phyloP scores from a whole-genome alignment of 2,888 invertebrate genomes.

The Drosophila dives region DNA sequence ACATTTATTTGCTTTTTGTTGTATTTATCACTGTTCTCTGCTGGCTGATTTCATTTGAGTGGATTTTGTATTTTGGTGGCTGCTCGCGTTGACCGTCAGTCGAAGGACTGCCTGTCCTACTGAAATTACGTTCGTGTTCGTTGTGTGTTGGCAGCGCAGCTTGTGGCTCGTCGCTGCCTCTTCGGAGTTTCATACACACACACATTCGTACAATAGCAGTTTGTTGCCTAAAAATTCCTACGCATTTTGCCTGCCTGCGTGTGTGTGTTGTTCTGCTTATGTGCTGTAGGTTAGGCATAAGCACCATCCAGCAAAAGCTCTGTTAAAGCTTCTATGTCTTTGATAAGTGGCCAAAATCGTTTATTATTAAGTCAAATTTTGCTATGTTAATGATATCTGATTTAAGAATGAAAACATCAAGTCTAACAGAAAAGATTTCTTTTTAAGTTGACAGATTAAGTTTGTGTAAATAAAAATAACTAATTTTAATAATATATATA shows the following conservation, averaged over 20 bases:
- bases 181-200: conserved; percentile 59
- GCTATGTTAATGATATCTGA: background rate
- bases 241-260: conserved; percentile 52
- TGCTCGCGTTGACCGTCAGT: conserved; percentile 83
- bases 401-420: background rate
- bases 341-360: conserved; percentile 5
- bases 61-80: conserved; percentile 51
- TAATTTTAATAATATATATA: background rate
- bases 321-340: conserved; percentile 51
- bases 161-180: conserved; percentile 44
- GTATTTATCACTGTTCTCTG: conserved; percentile 19
- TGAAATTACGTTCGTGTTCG: conserved; percentile 66
- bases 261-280: conserved; percentile 28
- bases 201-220: conserved; percentile 39
- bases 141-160: conserved; percentile 54
- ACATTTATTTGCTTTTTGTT: conserved; percentile 20
- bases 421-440: background rate
- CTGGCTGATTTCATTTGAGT: conserved; percentile 30
- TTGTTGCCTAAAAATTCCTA: conserved; percentile 71
- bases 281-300: conserved; percentile 77
- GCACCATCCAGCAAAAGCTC: conserved; percentile 58
- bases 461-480: background rate
- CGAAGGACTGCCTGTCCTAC: conserved; percentile 85
- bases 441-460: background rate
- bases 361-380: background rate